Evolutionary conservation across 1,140 invertebrate species (phyloP).

Genomic region (Dendrolimus kikuchii): DNA sequence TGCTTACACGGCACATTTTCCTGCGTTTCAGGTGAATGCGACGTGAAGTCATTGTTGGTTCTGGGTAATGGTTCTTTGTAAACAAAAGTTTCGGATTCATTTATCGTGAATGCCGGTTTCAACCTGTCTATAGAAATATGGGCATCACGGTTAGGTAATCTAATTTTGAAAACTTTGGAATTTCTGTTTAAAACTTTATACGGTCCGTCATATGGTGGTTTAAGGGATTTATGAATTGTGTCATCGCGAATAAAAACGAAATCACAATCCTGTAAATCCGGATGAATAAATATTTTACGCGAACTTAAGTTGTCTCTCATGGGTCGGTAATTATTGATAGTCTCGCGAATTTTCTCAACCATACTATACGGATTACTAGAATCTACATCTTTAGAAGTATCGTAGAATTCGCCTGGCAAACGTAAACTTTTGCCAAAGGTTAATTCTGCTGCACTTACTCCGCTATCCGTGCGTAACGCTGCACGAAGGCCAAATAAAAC

Average conservation of each 20-base stretch:
- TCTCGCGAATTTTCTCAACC: not conserved
- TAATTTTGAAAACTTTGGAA: not conserved
- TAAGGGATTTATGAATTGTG: slow-evolving; percentile 3
- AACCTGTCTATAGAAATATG: slow-evolving; percentile 2
- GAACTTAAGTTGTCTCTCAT: not conserved
- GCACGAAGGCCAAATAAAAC: slow-evolving; percentile 3
- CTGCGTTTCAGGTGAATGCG: not conserved
- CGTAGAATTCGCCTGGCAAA: slow-evolving; percentile 8
- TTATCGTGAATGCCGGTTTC: not conserved
- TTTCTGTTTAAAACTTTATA: slow-evolving; percentile 4
- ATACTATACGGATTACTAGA: not conserved
- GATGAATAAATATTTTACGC: slow-evolving; percentile 1
- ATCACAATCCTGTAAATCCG: not conserved
- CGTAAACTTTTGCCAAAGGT: slow-evolving; percentile 3
- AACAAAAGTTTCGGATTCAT: not conserved
- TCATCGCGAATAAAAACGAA: slow-evolving; percentile 7
- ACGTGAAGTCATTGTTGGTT: not conserved
- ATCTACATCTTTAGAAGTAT: not conserved
- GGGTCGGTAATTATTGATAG: not conserved
- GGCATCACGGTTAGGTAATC: not conserved
- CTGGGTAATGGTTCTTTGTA: not conserved
- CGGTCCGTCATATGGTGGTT: slow-evolving; percentile 10
- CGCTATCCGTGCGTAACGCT: not conserved
- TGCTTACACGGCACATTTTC: not conserved
- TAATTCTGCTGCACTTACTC: slow-evolving; percentile 4